phyloP scores from a whole-genome alignment of 2,797 vertebrate genomes.

The Mycteria americana region DNA sequence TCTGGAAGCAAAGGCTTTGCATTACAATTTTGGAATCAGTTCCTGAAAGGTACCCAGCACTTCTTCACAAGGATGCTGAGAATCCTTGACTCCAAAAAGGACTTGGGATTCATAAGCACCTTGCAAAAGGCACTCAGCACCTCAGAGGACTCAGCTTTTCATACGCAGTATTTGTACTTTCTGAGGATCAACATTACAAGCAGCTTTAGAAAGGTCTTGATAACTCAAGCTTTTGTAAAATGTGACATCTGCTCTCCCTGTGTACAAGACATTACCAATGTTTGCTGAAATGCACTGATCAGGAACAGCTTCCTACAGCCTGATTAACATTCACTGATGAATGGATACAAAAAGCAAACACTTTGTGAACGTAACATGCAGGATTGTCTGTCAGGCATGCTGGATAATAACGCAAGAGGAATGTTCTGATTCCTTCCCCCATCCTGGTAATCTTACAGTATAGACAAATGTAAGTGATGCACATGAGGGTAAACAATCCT shows the following conservation, averaged over 20 bases:
- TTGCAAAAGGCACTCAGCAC: not conserved
- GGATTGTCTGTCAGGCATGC: not conserved
- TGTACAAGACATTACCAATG: not conserved
- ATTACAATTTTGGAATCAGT: not conserved
- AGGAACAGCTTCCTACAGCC: not conserved
- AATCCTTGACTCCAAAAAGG: not conserved
- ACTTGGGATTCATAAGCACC: not conserved
- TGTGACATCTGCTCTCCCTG: not conserved
- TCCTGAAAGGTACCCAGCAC: not conserved
- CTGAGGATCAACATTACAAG: not conserved
- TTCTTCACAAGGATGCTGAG: not conserved
- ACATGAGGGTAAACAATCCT: not conserved
- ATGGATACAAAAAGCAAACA: not conserved
- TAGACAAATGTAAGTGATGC: not conserved
- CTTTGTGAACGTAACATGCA: not conserved
- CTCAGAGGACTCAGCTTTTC: not conserved
- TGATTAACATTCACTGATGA: not conserved
- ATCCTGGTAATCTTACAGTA: not conserved
- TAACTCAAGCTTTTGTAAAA: conserved; percentile 1
- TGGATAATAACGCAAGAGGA: not conserved
- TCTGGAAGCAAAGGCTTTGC: not conserved
- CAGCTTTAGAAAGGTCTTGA: not conserved
- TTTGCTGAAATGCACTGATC: conserved; percentile 15
- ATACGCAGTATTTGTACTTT: not conserved
- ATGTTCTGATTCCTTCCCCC: not conserved